phyloP scores from a whole-genome alignment of 2,113 vertebrate species.

The Oceanodroma tethys region DNA sequence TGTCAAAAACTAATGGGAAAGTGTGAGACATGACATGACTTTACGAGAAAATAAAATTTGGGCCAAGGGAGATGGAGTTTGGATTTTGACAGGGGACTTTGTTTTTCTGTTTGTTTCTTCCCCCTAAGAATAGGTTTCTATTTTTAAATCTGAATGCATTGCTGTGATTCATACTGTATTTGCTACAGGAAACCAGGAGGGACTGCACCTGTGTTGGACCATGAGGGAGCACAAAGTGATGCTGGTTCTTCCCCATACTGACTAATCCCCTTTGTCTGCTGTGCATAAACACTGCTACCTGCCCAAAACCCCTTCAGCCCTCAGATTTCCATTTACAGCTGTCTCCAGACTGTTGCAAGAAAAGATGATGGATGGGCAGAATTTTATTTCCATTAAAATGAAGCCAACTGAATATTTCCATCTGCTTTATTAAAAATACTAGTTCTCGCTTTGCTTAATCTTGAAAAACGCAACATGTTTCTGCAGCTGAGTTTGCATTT shows the following conservation, averaged over 20 bases:
- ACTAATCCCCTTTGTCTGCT: neutral
- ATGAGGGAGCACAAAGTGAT: neutral
- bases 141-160: neutral
- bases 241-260: neutral
- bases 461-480: slow-evolving; percentile 21
- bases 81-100: neutral
- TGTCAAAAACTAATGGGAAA: slow-evolving; percentile 34
- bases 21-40: neutral
- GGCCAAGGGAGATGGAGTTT: neutral
- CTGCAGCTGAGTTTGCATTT: slow-evolving; percentile 36
- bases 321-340: neutral
- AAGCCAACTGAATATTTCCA: slow-evolving; percentile 32
- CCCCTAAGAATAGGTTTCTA: neutral
- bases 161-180: slow-evolving; percentile 6
- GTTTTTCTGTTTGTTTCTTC: slow-evolving; percentile 7
- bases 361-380: slow-evolving; percentile 40
- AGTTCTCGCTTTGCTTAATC: neutral
- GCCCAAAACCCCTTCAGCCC: neutral
- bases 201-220: slow-evolving; percentile 28
- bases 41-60: neutral
- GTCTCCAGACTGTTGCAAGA: neutral
- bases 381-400: slow-evolving; percentile 7
- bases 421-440: slow-evolving; percentile 35
- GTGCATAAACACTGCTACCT: neutral
- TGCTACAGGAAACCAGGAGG: slow-evolving; percentile 11